Evolutionary conservation across 2,113 vertebrate species (phyloP).

Genomic region (Phyllopteryx taeniolatus): DNA sequence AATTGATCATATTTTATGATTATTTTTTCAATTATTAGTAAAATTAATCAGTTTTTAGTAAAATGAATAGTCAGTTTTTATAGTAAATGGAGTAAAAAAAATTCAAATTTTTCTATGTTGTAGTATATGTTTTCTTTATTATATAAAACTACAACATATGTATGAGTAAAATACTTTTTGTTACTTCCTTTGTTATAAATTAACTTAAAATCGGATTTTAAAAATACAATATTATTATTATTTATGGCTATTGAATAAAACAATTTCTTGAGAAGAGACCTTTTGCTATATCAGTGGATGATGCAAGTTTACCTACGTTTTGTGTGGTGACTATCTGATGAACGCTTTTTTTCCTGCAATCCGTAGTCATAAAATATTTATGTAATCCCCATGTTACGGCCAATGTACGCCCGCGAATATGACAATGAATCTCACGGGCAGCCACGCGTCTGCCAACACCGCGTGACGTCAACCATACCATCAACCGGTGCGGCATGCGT

Average conservation of each 20-base stretch:
- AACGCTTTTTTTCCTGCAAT: background rate
- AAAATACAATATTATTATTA: background rate
- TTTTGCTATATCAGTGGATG: background rate
- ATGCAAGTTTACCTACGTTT: background rate
- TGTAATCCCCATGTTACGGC: too few species aligned
- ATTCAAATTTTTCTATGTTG: too few species aligned
- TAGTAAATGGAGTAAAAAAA: too few species aligned
- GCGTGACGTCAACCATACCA: slow-evolving; percentile 1
- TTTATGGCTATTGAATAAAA: too few species aligned
- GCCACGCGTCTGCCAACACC: background rate
- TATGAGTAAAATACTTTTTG: too few species aligned
- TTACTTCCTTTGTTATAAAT: too few species aligned
- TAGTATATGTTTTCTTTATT: too few species aligned
- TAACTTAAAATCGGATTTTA: background rate
- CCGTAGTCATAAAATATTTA: background rate
- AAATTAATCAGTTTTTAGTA: too few species aligned
- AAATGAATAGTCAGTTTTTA: too few species aligned
- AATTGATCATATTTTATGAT: too few species aligned
- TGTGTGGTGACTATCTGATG: background rate
- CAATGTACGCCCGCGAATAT: background rate
- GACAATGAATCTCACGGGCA: background rate
- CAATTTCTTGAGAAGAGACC: background rate
- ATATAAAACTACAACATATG: too few species aligned
- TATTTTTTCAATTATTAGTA: too few species aligned
- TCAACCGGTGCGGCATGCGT: slow-evolving; percentile 30